Percentiles rank a stretch among this genome's conserved stretches.
Evolutionary conservation across 2,888 invertebrate species (phyloP).

Genomic region (Drosophila subquinaria): DNA sequence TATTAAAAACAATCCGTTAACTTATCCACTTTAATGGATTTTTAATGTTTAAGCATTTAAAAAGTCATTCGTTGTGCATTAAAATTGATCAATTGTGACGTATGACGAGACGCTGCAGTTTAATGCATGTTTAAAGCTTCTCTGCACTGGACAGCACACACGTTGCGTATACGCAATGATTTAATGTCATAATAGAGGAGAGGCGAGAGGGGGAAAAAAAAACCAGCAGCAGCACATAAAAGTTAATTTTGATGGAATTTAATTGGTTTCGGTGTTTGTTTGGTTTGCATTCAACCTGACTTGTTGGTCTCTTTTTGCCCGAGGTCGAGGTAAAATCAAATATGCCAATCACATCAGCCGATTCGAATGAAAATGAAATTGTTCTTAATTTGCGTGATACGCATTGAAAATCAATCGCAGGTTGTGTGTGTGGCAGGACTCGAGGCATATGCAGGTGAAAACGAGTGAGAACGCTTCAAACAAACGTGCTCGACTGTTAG

Average conservation of each 20-base stretch:
- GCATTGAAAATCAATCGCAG: constrained; percentile 69
- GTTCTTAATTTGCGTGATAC: constrained; percentile 77
- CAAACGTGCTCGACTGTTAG: constrained; percentile 5
- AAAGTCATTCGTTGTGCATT: constrained; percentile 39
- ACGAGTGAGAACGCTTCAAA: background rate
- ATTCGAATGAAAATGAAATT: constrained; percentile 70
- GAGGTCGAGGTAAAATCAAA: constrained; percentile 49
- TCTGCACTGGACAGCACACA: background rate
- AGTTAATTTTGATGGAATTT: constrained; percentile 39
- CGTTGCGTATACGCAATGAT: constrained; percentile 39
- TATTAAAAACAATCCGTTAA: constrained; percentile 6
- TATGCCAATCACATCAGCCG: constrained; percentile 66
- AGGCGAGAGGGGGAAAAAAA: background rate
- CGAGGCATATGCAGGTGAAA: constrained; percentile 40
- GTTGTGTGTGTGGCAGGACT: background rate
- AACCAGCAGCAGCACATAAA: constrained; percentile 10
- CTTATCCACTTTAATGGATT: constrained; percentile 11
- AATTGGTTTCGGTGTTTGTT: constrained; percentile 41
- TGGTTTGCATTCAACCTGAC: constrained; percentile 24
- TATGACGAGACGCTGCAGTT: constrained; percentile 5
- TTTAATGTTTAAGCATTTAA: constrained; percentile 43
- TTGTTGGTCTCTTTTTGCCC: constrained; percentile 33
- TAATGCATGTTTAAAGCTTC: constrained; percentile 19
- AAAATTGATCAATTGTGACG: constrained; percentile 47
- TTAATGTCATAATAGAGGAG: background rate